Evolutionary conservation across 1,140 invertebrate species (phyloP).

Genomic region (Paralvinella palmiformis): DNA sequence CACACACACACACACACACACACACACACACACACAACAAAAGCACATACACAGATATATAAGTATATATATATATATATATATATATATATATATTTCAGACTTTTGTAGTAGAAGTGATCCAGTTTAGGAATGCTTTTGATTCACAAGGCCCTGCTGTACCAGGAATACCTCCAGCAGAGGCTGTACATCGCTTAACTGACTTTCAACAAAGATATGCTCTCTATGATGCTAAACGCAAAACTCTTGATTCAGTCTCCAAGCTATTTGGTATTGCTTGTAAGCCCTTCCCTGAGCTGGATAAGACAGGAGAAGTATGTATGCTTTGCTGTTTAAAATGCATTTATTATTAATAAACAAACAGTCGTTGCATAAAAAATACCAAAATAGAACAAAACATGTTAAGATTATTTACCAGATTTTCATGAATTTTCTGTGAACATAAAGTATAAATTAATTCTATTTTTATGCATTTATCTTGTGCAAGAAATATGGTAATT

Average conservation of each 20-base stretch:
- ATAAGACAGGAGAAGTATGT: slow-evolving; percentile 46
- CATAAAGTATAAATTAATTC: no score
- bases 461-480: neutral
- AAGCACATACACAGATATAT: no score
- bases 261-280: slow-evolving; percentile 48
- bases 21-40: no score
- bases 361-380: no score
- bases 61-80: no score
- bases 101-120: slow-evolving; percentile 51
- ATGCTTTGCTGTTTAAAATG: neutral
- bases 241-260: slow-evolving; percentile 49
- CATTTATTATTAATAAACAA: neutral
- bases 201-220: slow-evolving; percentile 46
- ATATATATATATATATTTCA: no score
- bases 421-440: no score
- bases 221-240: slow-evolving; percentile 42
- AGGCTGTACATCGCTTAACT: slow-evolving; percentile 42
- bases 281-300: slow-evolving; percentile 49
- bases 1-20: no score
- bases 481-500: no score
- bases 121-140: slow-evolving; percentile 51
- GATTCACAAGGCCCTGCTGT: slow-evolving; percentile 49
- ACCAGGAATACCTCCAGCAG: slow-evolving; percentile 44
- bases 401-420: no score
- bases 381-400: no score